Evolutionary conservation across 2,113 vertebrate species (phyloP).

Genomic region (Argyrosomus japonicus): DNA sequence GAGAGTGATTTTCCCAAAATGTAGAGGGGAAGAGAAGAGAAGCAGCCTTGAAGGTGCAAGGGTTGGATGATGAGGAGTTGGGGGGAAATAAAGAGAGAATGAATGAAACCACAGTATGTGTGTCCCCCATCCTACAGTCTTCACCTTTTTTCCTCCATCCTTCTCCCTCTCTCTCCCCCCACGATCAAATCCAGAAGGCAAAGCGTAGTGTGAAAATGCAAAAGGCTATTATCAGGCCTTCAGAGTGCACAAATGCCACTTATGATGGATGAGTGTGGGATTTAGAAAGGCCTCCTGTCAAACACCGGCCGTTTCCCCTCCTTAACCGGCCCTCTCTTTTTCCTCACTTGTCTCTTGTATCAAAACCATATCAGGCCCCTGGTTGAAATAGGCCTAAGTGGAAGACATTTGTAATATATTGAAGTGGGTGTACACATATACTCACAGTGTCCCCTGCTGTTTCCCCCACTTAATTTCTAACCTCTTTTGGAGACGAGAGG

Average conservation of each 20-base stretch:
- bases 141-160: slow-evolving; percentile 48
- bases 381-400: slow-evolving; percentile 80
- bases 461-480: slow-evolving; percentile 86
- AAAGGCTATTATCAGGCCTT: slow-evolving; percentile 81
- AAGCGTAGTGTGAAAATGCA: slow-evolving; percentile 76
- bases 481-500: slow-evolving; percentile 53
- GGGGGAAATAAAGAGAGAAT: slow-evolving; percentile 18
- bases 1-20: slow-evolving; percentile 91
- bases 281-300: slow-evolving; percentile 81
- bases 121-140: slow-evolving; percentile 50
- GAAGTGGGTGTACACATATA: slow-evolving; percentile 68
- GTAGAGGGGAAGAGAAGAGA: slow-evolving; percentile 71
- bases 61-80: slow-evolving; percentile 66
- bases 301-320: slow-evolving; percentile 65
- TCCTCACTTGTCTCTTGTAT: slow-evolving; percentile 83
- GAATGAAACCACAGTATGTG: slow-evolving; percentile 51
- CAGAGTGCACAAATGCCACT: slow-evolving; percentile 73
- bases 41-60: slow-evolving; percentile 72
- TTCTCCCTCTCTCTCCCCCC: slow-evolving; percentile 48
- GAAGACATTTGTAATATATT: slow-evolving; percentile 86
- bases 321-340: slow-evolving; percentile 77
- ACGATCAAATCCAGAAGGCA: slow-evolving; percentile 73
- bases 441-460: slow-evolving; percentile 80
- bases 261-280: slow-evolving; percentile 83
- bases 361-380: slow-evolving; percentile 74